Evolutionary conservation across 92 coral and sea anemone species (phyloP), one percentile per base, ranked within the genome.

Genomic region (Paramuricea clavata): DNA sequence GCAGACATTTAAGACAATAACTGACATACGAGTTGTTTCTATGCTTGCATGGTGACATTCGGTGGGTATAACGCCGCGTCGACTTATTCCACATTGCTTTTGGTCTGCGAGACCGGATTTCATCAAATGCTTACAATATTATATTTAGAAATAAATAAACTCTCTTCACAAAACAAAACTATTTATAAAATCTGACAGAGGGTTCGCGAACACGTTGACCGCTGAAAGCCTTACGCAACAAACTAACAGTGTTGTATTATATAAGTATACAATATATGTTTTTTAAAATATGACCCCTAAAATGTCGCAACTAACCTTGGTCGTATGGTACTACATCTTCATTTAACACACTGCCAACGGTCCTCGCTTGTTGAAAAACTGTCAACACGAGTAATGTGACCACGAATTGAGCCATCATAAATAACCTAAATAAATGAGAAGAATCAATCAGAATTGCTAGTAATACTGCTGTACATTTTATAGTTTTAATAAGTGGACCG

Each of bases 291-390:
- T 31, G 15, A 52, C 28, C 26, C 35, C 23, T 19, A 21, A 54
- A 54, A 54, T 54, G 62, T 54, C 26, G 62, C 62, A 54, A 54
- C 9, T 76, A n/a, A 76, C 82, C 82, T 50, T 49, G 44, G 49
- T 76, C 82, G 12, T 50, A 54, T 2, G 82, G 82, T 8, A 17
- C 65, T 30, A 33, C 67, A 31, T 76, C 81, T 74, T 74, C 82
- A 31, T 52, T 41, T 8, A 54, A 11, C 6, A 25, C 41, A 16
- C 39, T 17, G 52, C 26, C n/a, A 31, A 15, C 82, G 12, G 22
- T 25, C 44, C 49, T 76, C 49, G 82, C 28, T 76, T 28, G 82
- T 76, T 76, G 82, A n/a, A 10, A 50, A 15, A 28, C 82, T 32
- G 64, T 28, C 67, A 76, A 56, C 39, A 52, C 41, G 6, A 76